A percentile compares a stretch with the other conserved stretches of the same genome.
Evolutionary conservation across 2,797 vertebrate genomes (phyloP).

Genomic region (Enteromius anoplus): DNA sequence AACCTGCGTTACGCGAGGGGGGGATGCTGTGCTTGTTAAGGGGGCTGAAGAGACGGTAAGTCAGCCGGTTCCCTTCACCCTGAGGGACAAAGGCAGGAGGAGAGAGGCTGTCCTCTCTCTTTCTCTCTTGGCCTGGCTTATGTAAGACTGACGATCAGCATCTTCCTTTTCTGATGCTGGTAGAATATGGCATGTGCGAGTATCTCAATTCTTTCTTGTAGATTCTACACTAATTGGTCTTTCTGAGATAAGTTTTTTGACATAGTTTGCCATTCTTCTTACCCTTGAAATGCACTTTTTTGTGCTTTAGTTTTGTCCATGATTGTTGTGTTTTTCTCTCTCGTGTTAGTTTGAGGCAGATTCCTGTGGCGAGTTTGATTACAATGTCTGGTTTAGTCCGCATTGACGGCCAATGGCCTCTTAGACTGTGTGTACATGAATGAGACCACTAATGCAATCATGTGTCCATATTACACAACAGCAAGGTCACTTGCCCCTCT

Average conservation of each 20-base stretch:
- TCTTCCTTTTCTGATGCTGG: conserved; percentile 41
- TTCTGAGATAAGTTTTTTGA: background rate
- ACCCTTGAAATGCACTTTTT: conserved; percentile 2
- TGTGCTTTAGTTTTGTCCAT: background rate
- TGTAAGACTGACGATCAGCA: conserved; percentile 34
- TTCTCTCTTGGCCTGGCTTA: conserved; percentile 12
- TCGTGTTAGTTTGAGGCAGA: background rate
- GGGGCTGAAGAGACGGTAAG: conserved; percentile 1
- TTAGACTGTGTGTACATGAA: background rate
- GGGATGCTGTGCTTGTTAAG: conserved; percentile 1
- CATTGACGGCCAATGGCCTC: background rate
- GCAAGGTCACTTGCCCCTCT: background rate
- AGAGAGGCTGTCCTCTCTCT: conserved; percentile 17
- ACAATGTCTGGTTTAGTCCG: background rate
- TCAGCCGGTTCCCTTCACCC: conserved; percentile 5
- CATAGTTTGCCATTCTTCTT: background rate
- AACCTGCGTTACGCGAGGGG: background rate
- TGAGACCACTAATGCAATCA: background rate
- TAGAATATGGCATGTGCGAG: background rate
- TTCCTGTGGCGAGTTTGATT: conserved; percentile 9
- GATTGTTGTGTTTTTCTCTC: background rate
- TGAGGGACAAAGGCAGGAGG: conserved; percentile 8
- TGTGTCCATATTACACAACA: conserved; percentile 29
- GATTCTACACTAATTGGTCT: background rate
- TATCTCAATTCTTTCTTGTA: conserved; percentile 14